Evolutionary conservation across 2,888 invertebrate species (phyloP), one percentile per base, ranked within the genome.

Genomic region (Platerodrilus igneus): DNA sequence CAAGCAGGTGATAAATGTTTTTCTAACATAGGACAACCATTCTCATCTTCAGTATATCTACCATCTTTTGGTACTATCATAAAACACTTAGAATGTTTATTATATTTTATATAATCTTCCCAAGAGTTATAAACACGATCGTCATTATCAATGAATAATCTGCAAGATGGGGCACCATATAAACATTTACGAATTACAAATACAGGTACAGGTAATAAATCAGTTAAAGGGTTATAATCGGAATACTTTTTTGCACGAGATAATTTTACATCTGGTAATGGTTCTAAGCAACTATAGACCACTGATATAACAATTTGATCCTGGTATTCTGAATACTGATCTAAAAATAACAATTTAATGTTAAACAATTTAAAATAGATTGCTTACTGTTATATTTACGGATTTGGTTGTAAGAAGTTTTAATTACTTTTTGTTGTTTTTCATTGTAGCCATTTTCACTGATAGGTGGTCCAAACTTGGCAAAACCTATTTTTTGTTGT

Each of bases 111-210:
- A 58, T 74, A 78, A 1, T 71, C 66, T n/a, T 66, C 52, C 78
- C 78, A 78, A 31, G 64, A 63, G 4, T 70, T 60, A 46, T 78
- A 78, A 1, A 75, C 72, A 41, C 78, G 66, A n/a, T 70, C 71
- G 53, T 69, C 51, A 26, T 59, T 46, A 47, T 67, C 67, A 7
- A 67, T 55, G 36, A 64, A 58, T 16, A 63, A 47, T n/a, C 63
- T 52, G 40, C 67, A 67, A 1, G 63, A 51, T 41, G 57, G 48
- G 9, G 36, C 35, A 26, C 53, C 52, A 8, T 48, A 50, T 9
- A 29, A 17, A 37, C 67, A 67, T 53, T 64, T 66, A 26, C 64
- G 51, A 20, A 67, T 35, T 3, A 63, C 51, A 47, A 64, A 67
- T 17, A 66, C 42, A 4, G 67, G 67, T 4, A 58, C 22, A 1